Percentiles rank a stretch among this genome's conserved stretches.
These are phyloP conservation scores for Mixornis gularis DNA, from an alignment of 2,113 vertebrate species.

Conservation along the genomic window DNA sequence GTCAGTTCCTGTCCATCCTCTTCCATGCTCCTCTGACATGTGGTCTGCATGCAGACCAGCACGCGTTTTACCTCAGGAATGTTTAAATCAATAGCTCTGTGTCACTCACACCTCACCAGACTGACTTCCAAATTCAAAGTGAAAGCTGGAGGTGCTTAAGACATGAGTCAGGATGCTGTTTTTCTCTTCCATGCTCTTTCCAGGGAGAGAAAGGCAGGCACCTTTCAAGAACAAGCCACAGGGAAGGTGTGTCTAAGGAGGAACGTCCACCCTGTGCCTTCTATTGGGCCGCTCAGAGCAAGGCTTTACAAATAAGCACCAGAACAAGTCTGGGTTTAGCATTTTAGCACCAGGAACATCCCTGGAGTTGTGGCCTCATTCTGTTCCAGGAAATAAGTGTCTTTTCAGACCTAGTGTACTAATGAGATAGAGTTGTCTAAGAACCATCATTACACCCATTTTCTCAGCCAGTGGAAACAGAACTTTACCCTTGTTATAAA, in stretches of 20 bases:
- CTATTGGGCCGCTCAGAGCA: fast-evolving
- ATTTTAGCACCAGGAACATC: background rate
- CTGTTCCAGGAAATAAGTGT: background rate
- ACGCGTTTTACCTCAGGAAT: background rate
- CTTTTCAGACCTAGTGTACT: background rate
- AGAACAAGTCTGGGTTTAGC: background rate
- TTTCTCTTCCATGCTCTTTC: background rate
- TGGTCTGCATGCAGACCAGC: background rate
- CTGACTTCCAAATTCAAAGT: background rate
- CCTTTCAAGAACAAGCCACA: background rate
- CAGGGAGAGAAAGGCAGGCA: background rate
- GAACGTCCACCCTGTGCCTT: background rate
- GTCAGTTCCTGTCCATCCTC: background rate
- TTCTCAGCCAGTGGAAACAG: background rate
- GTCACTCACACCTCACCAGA: background rate
- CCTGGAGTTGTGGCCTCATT: background rate
- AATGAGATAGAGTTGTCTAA: background rate
- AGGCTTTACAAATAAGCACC: background rate
- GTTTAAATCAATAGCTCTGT: background rate
- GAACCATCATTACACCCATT: background rate
- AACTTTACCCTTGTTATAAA: background rate
- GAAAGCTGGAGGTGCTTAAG: background rate
- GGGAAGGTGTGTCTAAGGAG: background rate
- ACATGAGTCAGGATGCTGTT: background rate
- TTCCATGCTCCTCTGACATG: background rate